Evolutionary conservation across 2,113 vertebrate genomes (phyloP).

Genomic region (Rattus rattus): DNA sequence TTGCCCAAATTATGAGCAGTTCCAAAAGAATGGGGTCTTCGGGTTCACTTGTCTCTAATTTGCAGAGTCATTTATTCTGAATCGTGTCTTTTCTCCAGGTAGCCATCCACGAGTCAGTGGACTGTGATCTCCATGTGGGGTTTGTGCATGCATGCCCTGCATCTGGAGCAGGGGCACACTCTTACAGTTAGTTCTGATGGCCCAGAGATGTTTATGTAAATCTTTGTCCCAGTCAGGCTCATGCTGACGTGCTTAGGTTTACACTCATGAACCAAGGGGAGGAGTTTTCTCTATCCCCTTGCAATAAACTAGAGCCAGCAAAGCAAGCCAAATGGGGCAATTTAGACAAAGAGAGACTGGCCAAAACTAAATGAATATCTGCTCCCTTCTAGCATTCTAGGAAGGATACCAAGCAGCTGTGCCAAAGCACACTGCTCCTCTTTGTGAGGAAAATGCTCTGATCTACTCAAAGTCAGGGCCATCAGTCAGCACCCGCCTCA

Average conservation of each 20-base stretch:
- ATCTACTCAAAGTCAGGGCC: neutral
- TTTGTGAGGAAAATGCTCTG: slow-evolving; percentile 65
- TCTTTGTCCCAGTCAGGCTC: slow-evolving; percentile 57
- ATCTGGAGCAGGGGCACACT: slow-evolving; percentile 53
- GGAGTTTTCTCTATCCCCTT: neutral
- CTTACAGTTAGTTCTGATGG: slow-evolving; percentile 40
- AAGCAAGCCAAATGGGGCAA: slow-evolving; percentile 62
- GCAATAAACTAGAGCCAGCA: slow-evolving; percentile 57
- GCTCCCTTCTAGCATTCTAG: slow-evolving; percentile 56
- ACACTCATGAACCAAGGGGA: slow-evolving; percentile 65
- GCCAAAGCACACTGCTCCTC: slow-evolving; percentile 55
- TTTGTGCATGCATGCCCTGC: neutral
- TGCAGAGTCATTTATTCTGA: slow-evolving; percentile 57
- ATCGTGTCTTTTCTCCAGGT: slow-evolving; percentile 20
- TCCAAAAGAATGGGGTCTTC: slow-evolving; percentile 1
- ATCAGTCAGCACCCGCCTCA: neutral
- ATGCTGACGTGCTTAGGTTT: slow-evolving; percentile 46
- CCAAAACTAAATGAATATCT: slow-evolving; percentile 45
- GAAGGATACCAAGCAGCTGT: slow-evolving; percentile 58
- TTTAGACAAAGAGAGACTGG: slow-evolving; percentile 71
- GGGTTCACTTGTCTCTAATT: slow-evolving; percentile 26
- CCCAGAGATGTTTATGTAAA: slow-evolving; percentile 60
- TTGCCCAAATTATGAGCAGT: slow-evolving; percentile 42
- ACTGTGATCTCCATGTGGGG: neutral
- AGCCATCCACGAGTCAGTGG: slow-evolving; percentile 42